Conservation (phyloP, 2,797 vertebrate species). For the Leuciscus waleckii region DNA sequence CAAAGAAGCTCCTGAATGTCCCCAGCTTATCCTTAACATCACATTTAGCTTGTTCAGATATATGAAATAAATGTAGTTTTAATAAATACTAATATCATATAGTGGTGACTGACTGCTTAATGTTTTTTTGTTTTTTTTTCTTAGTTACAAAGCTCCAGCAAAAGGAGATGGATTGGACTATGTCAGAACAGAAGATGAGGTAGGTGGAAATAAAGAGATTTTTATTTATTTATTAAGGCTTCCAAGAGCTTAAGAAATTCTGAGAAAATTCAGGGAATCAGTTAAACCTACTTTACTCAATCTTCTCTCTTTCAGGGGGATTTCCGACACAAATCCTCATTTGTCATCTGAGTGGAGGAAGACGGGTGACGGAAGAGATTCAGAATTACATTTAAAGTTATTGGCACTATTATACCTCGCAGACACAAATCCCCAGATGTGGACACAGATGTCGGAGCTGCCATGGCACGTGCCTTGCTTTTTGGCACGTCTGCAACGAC, state of each 20-base stretch:
- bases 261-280: conserved; percentile 52
- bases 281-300: conserved; percentile 12
- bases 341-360: conserved; percentile 87
- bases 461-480: conserved; percentile 65
- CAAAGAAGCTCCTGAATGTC: background rate
- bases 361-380: conserved; percentile 35
- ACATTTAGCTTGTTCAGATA: background rate
- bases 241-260: conserved; percentile 23
- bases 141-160: conserved; percentile 91
- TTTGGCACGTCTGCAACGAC: conserved; percentile 65
- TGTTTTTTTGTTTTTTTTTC: conserved; percentile 44
- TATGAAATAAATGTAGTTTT: background rate
- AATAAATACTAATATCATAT: background rate
- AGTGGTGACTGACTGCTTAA: background rate
- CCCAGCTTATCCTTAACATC: conserved; percentile 1
- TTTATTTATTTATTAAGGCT: background rate
- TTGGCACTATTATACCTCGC: conserved; percentile 63
- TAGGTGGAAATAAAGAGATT: conserved; percentile 66
- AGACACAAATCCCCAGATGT: conserved; percentile 52
- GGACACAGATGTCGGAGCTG: conserved; percentile 60
- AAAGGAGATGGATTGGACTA: conserved; percentile 95
- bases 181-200: conserved; percentile 95
- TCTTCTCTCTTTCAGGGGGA: conserved; percentile 83
- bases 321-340: conserved; percentile 98
- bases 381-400: conserved; percentile 55